Base-by-base conservation (phyloP, 2,797 vertebrate species). In the Ptychobarbus kaznakovi region DNA sequence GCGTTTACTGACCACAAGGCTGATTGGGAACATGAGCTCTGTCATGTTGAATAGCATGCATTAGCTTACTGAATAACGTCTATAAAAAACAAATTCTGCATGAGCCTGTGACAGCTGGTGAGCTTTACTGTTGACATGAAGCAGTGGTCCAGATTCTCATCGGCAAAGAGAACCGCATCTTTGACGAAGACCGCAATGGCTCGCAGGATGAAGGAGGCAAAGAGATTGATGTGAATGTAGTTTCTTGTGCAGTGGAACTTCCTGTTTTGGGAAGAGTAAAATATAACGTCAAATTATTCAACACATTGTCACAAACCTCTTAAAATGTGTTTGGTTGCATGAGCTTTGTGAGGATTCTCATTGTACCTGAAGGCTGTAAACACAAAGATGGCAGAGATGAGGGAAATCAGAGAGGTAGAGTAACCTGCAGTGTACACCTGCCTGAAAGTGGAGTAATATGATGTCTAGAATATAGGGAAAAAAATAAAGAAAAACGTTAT, bases 181-280 rank as follows among this genome's bases (percentile, higher is more conserved):
- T 98, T 98, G 77, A 96, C 95, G 91, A 98, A 97, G 61, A 98
- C 96, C 0, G 97, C 95, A 20, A 94, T 95, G 63, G 96, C 97
- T 88, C 96, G 93, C 93, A 98, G 89, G 91, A 97, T 93, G 53
- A 97, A 98, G 69, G 97, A 98, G 63, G 95, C 93, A 91, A 98
- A 98, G 53, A 98, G 91, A 94, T 97, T 97, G 93, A 97, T 94
- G 90, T 98, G 97, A 92, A 98, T 97, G 91, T 97, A 97, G 89
- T 98, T 98, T 89, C 97, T 94, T 28, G 97, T 97, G 87, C 97
- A 98, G 90, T 94, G 97, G 90, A 98, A 97, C 90, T 97, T 98
- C 83, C 97, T 98, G 92, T 56, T 76, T 49, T 66, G 49, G 40
- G 65, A 2, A 42, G 6, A 79, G 18, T 42, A 46, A 70, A 35